Evolutionary conservation across 37 sponge, comb jelly and placozoan species (phyloP), one percentile per base, ranked within the genome.

Genomic region (Aphrocallistes beatrix): DNA sequence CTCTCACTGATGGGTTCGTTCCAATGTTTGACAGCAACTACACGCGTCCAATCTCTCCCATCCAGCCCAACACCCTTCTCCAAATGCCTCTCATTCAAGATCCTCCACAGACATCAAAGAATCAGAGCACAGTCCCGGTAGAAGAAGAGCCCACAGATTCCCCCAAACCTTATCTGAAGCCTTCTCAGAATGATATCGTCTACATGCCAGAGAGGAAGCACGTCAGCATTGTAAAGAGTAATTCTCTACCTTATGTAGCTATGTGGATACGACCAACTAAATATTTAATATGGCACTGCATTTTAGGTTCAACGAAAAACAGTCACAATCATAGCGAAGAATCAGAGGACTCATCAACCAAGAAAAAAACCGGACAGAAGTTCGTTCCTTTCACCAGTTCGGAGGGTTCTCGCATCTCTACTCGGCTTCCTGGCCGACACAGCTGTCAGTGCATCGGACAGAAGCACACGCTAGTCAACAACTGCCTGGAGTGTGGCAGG

Each of bases 401-500:
- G n/a, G 91, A 94, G 42, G 95, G 91, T 0, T 83, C 88, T 39
- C 88, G 83, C 0, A 82, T 86, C 51, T 85, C 90, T 23, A 82
- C 85, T 28, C 88, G 85, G 39, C 37, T 95, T 0, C 96, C 96
- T 0, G 96, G 96, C 0, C 83, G 96, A 37, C 88, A 93, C 48
- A 17, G 51, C 25, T 95, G 96, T 49, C 86, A 95, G 60, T 97
- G 97, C 82, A 87, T 90, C n/a, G 97, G 90, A 6, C 94, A 92
- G 87, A 90, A 90, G 37, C 97, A 97, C 83, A 28, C 69, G 23
- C 88, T 97, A 0, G 69, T 97, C 39, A 94, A 94, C 84, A 97
- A 97, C 91, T 97, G 94, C 49, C 30, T 88, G 28, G 84, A 88
- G 38, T 97, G 97, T 89, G 97, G 97, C 13, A 84, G 97, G 50